These are phyloP conservation scores for Elanoides forficatus DNA, from an alignment of 2,113 vertebrate genomes.

Conservation along the genomic window DNA sequence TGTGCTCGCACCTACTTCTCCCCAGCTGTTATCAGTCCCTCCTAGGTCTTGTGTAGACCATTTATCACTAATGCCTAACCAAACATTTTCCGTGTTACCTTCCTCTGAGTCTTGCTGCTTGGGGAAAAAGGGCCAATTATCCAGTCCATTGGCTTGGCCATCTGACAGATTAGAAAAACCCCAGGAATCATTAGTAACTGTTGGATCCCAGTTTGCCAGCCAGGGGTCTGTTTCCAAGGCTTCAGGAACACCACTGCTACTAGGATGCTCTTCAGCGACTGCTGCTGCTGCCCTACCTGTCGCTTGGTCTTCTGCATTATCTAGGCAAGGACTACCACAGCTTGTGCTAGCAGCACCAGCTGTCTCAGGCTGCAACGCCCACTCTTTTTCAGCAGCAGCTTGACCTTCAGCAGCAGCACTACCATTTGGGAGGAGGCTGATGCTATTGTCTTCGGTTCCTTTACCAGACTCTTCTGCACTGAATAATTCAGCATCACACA, in stretches of 20 bases:
- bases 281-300: not conserved
- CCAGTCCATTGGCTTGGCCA: slow-evolving; percentile 63
- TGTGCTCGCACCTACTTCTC: slow-evolving; percentile 20
- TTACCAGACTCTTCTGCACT: slow-evolving; percentile 17
- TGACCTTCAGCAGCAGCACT: not conserved
- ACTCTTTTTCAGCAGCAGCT: slow-evolving; percentile 1
- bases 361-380: not conserved
- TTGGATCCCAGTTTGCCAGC: slow-evolving; percentile 69
- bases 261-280: not conserved
- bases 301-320: slow-evolving; percentile 14
- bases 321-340: not conserved
- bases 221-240: slow-evolving; percentile 67
- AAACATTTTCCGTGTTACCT: slow-evolving; percentile 46
- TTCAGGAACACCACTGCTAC: slow-evolving; percentile 15
- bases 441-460: not conserved
- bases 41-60: slow-evolving; percentile 64
- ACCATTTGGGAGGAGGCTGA: not conserved
- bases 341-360: not conserved
- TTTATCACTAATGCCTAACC: slow-evolving; percentile 68
- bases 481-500: not conserved
- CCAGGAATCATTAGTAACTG: slow-evolving; percentile 57
- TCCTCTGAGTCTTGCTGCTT: slow-evolving; percentile 40
- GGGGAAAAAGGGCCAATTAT: slow-evolving; percentile 69
- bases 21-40: slow-evolving; percentile 45
- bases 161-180: slow-evolving; percentile 56